Conservation (phyloP, 2,888 invertebrate species). For the Drosophila pegasa region DNA sequence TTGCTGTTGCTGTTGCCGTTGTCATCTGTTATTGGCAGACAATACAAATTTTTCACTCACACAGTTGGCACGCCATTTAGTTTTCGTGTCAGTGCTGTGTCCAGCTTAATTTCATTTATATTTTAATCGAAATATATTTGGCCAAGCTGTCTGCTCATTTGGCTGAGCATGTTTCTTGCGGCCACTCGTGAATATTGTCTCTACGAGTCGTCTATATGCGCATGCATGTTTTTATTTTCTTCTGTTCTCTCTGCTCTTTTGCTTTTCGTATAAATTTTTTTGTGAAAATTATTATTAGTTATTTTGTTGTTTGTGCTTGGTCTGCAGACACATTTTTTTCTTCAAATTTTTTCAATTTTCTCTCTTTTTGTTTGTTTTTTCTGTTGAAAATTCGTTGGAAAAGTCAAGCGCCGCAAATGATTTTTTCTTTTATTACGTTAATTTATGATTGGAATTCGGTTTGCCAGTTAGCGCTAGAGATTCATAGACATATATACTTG, state of each 20-base stretch:
- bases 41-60: constrained; percentile 44
- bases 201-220: constrained; percentile 3
- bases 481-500: constrained; percentile 38
- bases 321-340: constrained; percentile 67
- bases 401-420: constrained; percentile 55
- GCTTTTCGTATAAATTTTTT: constrained; percentile 67
- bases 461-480: constrained; percentile 64
- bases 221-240: constrained; percentile 30
- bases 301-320: constrained; percentile 62
- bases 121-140: constrained; percentile 75
- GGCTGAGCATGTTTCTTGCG: constrained; percentile 11
- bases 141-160: constrained; percentile 50
- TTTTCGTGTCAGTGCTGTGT: constrained; percentile 70
- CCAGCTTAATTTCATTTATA: constrained; percentile 77
- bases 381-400: constrained; percentile 43
- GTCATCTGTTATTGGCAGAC: constrained; percentile 51
- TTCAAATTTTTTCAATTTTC: constrained; percentile 20
- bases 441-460: constrained; percentile 74
- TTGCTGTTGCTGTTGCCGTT: constrained; percentile 18
- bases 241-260: not conserved
- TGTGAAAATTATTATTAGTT: constrained; percentile 74
- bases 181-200: constrained; percentile 42
- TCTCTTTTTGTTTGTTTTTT: constrained; percentile 10
- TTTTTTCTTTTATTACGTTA: constrained; percentile 55
- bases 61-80: constrained; percentile 67